Conservation (phyloP, 2,888 invertebrate genomes). For the Hetaerina titia region DNA sequence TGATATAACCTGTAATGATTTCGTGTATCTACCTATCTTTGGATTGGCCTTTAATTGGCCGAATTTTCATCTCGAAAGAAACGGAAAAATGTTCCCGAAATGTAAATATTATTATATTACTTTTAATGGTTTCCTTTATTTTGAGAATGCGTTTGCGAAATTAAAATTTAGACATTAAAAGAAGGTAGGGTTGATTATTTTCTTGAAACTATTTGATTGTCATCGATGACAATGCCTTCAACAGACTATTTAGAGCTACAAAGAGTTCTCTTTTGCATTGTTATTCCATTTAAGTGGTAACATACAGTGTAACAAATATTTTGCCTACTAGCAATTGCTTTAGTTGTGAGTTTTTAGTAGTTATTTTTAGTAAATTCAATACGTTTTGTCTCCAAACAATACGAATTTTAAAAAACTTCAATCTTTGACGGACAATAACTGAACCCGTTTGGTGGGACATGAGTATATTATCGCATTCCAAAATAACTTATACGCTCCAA, state of each 20-base stretch:
- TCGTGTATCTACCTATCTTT: background rate
- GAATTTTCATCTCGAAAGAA: background rate
- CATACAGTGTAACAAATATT: no score
- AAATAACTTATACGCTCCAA: no score
- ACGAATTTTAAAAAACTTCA: no score
- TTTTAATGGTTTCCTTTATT: background rate
- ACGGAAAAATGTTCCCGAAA: background rate
- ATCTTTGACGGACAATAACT: no score
- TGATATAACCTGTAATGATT: background rate
- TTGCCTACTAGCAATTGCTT: no score
- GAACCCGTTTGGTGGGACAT: no score
- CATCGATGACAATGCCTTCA: background rate
- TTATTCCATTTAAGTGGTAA: no score
- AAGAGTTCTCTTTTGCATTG: background rate
- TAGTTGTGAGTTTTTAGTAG: no score
- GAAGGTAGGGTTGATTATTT: background rate
- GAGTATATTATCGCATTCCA: no score
- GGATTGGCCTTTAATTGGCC: background rate
- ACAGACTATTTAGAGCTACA: background rate
- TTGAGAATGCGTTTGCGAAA: background rate
- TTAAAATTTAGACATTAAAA: background rate
- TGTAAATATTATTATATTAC: background rate
- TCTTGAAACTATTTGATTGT: background rate
- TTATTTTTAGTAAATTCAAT: no score
- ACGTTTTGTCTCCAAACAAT: no score